Evolutionary conservation across 2,888 invertebrate genomes (phyloP).

Genomic region (Lochmaea crataegi): DNA sequence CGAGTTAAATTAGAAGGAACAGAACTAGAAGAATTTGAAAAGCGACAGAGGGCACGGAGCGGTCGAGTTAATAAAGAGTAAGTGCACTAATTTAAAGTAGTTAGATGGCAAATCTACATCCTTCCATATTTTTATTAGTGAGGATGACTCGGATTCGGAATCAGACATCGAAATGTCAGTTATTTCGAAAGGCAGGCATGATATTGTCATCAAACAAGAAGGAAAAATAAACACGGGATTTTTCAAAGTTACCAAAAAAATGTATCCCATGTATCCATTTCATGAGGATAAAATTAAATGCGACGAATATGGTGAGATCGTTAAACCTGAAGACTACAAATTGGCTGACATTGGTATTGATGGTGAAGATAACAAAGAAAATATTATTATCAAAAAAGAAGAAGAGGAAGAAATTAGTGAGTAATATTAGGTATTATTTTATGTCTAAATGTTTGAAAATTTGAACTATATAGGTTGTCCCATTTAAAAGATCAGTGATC

Average conservation of each 20-base stretch:
- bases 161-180: slow-evolving; percentile 88
- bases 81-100: slow-evolving; percentile 35
- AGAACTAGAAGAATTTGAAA: slow-evolving; percentile 81
- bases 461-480: not conserved
- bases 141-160: slow-evolving; percentile 84
- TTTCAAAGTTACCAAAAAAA: slow-evolving; percentile 89
- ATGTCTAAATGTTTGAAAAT: not conserved
- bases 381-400: slow-evolving; percentile 73
- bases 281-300: slow-evolving; percentile 89
- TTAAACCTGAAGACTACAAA: slow-evolving; percentile 92
- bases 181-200: slow-evolving; percentile 84
- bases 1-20: slow-evolving; percentile 81
- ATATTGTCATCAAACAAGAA: slow-evolving; percentile 85
- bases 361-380: slow-evolving; percentile 77
- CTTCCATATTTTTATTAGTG: slow-evolving; percentile 64
- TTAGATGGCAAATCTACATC: not conserved
- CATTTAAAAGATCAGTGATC: no score
- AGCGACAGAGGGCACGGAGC: slow-evolving; percentile 71
- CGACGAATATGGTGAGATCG: slow-evolving; percentile 97
- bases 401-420: slow-evolving; percentile 60
- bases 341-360: slow-evolving; percentile 79
- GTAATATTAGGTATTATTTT: no score
- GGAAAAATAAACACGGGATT: slow-evolving; percentile 76
- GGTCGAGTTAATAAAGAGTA: slow-evolving; percentile 59
- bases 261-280: slow-evolving; percentile 97